Conservation (phyloP, 2,113 vertebrate genomes). For the Lasiurus cinereus region DNA sequence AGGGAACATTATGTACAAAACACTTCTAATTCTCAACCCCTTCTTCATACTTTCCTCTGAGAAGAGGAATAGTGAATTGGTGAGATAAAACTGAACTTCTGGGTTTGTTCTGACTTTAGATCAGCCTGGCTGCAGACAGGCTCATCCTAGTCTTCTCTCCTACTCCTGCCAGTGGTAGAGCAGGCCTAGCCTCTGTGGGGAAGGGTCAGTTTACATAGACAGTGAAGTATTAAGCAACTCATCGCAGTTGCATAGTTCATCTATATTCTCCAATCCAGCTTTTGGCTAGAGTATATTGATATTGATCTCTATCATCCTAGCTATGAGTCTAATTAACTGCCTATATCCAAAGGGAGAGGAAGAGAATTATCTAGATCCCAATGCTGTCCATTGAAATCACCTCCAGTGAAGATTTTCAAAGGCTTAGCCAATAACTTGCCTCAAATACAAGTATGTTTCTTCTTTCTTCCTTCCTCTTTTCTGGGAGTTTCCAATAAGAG, state of each 20-base stretch:
- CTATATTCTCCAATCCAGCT: background rate
- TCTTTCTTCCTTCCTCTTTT: background rate
- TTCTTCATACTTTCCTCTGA: background rate
- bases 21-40: background rate
- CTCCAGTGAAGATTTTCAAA: background rate
- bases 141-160: background rate
- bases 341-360: background rate
- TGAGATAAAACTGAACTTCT: background rate
- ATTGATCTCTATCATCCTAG: background rate
- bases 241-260: background rate
- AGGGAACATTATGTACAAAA: background rate
- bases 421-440: background rate
- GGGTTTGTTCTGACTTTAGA: background rate
- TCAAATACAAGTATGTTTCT: background rate
- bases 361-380: background rate
- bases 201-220: background rate
- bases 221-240: background rate
- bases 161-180: background rate
- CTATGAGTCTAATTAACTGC: background rate
- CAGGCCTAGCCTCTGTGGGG: background rate
- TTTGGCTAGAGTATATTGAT: background rate
- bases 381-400: background rate
- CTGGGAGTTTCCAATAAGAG: background rate
- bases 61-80: background rate
- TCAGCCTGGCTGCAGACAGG: background rate